phyloP scores from a whole-genome alignment of 2,113 vertebrate genomes.

The Andinoacara biseriatus region DNA sequence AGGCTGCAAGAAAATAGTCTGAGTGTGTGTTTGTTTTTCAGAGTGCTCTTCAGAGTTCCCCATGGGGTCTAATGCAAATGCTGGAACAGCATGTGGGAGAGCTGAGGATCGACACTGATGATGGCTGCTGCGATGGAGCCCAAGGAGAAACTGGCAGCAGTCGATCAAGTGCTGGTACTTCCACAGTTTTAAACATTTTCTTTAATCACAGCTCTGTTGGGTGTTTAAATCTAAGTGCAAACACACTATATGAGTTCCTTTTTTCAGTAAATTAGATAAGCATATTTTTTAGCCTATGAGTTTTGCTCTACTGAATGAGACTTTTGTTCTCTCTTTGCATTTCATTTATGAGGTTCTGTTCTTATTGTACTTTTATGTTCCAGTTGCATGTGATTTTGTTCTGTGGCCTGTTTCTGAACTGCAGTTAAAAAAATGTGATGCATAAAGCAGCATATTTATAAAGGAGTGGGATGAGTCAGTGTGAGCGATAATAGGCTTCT shows the following conservation, averaged over 20 bases:
- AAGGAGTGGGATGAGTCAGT: slow-evolving; percentile 1
- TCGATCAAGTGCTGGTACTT: slow-evolving; percentile 71
- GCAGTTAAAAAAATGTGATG: background rate
- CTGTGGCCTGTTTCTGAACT: slow-evolving; percentile 26
- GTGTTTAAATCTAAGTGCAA: slow-evolving; percentile 12
- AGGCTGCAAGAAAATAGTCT: background rate
- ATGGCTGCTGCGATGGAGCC: slow-evolving; percentile 49
- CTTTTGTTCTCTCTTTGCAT: background rate
- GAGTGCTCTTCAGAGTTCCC: slow-evolving; percentile 77
- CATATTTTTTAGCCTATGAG: background rate
- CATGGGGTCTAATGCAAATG: slow-evolving; percentile 74
- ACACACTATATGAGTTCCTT: background rate
- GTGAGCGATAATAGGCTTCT: background rate
- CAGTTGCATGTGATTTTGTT: slow-evolving; percentile 21
- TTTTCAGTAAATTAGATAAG: background rate
- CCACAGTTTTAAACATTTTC: background rate
- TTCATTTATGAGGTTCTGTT: slow-evolving; percentile 1
- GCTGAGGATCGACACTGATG: slow-evolving; percentile 66
- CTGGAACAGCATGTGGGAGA: slow-evolving; percentile 80
- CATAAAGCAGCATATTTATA: slow-evolving; percentile 12
- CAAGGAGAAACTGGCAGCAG: slow-evolving; percentile 67
- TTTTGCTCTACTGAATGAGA: background rate
- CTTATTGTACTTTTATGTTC: slow-evolving; percentile 27
- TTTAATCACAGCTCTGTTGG: background rate
- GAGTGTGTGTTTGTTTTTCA: slow-evolving; percentile 55